A percentile compares a stretch with the other conserved stretches of the same genome.
Conservation (phyloP, 2,797 vertebrate genomes). For the Carapus acus region DNA sequence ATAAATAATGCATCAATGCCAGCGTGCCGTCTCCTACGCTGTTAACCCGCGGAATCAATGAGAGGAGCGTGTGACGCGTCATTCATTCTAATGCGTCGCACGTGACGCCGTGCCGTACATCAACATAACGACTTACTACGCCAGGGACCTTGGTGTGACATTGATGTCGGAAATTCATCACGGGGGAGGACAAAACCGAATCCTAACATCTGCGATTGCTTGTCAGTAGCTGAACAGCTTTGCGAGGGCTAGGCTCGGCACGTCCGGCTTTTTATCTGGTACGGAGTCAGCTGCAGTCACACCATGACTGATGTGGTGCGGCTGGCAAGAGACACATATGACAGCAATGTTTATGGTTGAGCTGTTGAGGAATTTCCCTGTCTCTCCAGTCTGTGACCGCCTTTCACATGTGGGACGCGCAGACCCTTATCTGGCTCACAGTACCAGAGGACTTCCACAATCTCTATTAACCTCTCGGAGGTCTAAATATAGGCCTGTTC, state of each 20-base stretch:
- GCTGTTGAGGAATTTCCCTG: no score
- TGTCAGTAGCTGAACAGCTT: constrained; percentile 44
- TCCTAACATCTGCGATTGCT: constrained; percentile 51
- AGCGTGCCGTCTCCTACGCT: constrained; percentile 32
- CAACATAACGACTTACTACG: constrained; percentile 45
- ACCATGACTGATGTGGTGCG: no score
- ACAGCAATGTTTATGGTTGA: no score
- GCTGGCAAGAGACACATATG: no score
- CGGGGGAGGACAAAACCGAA: constrained; percentile 40
- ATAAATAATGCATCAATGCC: constrained; percentile 45
- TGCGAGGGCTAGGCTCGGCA: no score
- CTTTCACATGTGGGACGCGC: no score
- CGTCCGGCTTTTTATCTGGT: no score
- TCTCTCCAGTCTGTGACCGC: no score
- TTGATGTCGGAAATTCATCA: constrained; percentile 55
- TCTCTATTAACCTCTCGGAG: constrained; percentile 4
- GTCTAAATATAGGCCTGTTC: not conserved
- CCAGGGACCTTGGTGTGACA: constrained; percentile 59
- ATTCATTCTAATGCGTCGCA: constrained; percentile 42
- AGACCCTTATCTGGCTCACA: no score
- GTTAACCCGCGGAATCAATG: constrained; percentile 41
- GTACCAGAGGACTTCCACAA: no score
- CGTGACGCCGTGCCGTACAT: constrained; percentile 46
- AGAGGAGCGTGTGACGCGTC: constrained; percentile 23
- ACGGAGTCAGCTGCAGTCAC: no score